Conservation (phyloP, 1,140 invertebrate genomes). For the Heliconius himera region DNA sequence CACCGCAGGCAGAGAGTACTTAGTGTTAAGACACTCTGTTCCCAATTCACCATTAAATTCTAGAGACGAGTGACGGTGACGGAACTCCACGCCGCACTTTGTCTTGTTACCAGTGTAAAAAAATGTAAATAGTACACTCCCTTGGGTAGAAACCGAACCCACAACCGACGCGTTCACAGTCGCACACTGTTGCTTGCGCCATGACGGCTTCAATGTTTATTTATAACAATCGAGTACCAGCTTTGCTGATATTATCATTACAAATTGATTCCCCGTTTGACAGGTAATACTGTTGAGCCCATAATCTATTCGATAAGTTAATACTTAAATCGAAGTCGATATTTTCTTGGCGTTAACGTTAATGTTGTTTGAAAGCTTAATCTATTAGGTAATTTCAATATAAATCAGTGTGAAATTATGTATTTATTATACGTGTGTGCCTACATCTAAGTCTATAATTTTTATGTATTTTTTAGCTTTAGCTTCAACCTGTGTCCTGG, state of each 20-base stretch:
- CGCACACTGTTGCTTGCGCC: no score
- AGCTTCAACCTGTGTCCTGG: no score
- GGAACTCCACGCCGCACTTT: neutral
- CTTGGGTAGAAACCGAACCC: neutral
- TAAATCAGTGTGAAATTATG: neutral
- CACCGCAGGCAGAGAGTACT: no score
- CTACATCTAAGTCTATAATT: no score
- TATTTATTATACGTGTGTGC: no score
- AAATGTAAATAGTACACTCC: neutral
- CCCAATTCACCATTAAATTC: neutral
- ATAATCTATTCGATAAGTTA: no score
- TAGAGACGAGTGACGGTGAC: neutral
- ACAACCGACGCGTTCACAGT: neutral
- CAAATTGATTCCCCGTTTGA: no score
- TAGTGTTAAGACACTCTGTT: neutral
- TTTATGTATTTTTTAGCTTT: no score
- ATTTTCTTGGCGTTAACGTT: neutral
- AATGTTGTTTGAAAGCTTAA: conserved; percentile 1
- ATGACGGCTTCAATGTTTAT: no score
- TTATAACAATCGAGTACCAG: no score
- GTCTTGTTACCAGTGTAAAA: neutral
- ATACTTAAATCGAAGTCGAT: neutral
- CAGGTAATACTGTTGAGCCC: no score
- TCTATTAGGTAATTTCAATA: neutral
- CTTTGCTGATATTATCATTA: no score